A percentile compares a stretch with the other conserved stretches of the same genome.
phyloP scores from a whole-genome alignment of 1,140 invertebrate genomes.

The Drosophila ironensis region DNA sequence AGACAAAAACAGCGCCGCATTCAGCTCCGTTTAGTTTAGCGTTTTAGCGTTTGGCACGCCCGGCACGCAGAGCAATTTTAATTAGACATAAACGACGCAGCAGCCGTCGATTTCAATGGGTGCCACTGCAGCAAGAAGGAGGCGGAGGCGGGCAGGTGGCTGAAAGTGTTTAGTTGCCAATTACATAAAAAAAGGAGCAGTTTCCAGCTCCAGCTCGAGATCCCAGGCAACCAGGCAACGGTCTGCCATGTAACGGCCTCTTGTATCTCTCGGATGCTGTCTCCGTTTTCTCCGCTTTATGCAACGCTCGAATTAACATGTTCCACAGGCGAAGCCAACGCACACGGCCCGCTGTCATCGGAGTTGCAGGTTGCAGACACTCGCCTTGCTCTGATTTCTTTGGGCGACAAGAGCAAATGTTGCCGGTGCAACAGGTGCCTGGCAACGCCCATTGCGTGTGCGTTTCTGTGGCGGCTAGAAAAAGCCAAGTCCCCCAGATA shows the following conservation, averaged over 20 bases:
- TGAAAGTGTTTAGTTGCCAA: slow-evolving; percentile 76
- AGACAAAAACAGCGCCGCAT: slow-evolving; percentile 5
- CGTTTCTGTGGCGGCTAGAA: slow-evolving; percentile 51
- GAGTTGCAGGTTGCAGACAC: slow-evolving; percentile 1
- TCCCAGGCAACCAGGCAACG: slow-evolving; percentile 18
- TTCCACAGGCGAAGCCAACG: slow-evolving; percentile 66
- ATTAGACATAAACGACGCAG: slow-evolving; percentile 73
- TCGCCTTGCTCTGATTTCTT: slow-evolving; percentile 75
- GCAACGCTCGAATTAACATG: slow-evolving; percentile 77
- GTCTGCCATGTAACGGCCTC: slow-evolving; percentile 60
- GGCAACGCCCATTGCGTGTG: slow-evolving; percentile 74
- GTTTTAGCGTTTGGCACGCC: slow-evolving; percentile 49
- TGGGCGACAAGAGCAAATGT: slow-evolving; percentile 50
- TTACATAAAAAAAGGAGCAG: slow-evolving; percentile 79
- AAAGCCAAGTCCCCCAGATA: slow-evolving; percentile 58
- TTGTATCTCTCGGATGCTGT: slow-evolving; percentile 1
- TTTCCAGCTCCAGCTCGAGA: slow-evolving; percentile 12
- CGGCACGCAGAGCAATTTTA: slow-evolving; percentile 70
- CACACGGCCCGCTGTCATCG: slow-evolving; percentile 69
- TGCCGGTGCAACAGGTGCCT: slow-evolving; percentile 59
- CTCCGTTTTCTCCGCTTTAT: slow-evolving; percentile 62
- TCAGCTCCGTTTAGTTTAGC: slow-evolving; percentile 10
- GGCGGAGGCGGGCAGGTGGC: slow-evolving; percentile 10
- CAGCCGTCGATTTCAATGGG: slow-evolving; percentile 31
- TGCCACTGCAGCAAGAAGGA: background rate